Percentiles rank a stretch among this genome's conserved stretches.
Evolutionary conservation across 2,888 invertebrate species (phyloP).

Genomic region (Coronaproctus castanopsis): DNA sequence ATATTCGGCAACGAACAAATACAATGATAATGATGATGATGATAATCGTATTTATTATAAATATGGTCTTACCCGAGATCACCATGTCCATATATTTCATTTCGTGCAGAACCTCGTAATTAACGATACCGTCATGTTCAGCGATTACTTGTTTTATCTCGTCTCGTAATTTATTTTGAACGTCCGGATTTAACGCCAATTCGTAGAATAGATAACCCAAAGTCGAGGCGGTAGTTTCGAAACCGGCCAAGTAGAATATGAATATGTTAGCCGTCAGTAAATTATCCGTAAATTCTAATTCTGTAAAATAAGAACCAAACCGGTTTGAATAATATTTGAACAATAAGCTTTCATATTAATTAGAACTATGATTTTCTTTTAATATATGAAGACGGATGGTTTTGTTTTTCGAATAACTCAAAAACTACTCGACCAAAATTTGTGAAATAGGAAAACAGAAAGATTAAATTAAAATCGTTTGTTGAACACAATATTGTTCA

Average conservation of each 20-base stretch:
- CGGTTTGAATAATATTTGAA: no score
- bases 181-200: conserved; percentile 31
- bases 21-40: no score
- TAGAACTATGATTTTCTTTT: no score
- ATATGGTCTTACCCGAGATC: conserved; percentile 32
- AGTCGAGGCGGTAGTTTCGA: conserved; percentile 40
- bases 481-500: no score
- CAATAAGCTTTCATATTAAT: no score
- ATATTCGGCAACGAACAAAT: no score
- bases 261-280: conserved; percentile 35
- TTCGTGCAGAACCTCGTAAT: conserved; percentile 34
- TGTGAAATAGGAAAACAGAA: no score
- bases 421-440: no score
- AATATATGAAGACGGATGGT: no score
- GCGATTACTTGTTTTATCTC: conserved; percentile 30
- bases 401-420: no score
- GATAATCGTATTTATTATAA: no score
- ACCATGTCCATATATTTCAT: conserved; percentile 37
- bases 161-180: conserved; percentile 31
- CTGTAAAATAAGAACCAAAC: conserved; percentile 16
- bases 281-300: conserved; percentile 27
- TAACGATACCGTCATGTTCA: conserved; percentile 29
- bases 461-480: no score
- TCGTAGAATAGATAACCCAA: conserved; percentile 35
- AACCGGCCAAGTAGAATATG: conserved; percentile 39